Evolutionary conservation across 2,888 invertebrate species (phyloP), one percentile per base, ranked within the genome.

Genomic region (Panopea generosa): DNA sequence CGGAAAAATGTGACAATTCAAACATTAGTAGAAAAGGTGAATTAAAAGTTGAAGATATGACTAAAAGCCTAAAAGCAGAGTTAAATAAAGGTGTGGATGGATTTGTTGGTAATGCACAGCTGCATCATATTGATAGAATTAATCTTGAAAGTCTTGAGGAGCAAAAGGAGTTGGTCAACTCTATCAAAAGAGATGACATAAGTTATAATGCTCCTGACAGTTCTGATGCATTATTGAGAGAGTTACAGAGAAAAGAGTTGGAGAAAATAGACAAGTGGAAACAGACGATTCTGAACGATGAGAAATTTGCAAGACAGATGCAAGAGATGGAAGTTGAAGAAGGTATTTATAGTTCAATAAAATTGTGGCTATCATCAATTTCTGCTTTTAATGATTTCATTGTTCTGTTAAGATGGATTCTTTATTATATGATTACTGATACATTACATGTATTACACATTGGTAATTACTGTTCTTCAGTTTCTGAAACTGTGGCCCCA

Each of bases 251-350:
- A 43, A 67, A 60, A 27, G 76, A 74, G 55, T 50, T 67, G 52
- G 68, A 74, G 18, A 81, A 71, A 52, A 49, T 73, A 24, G 66
- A 57, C 56, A 45, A 49, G 49, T 57, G 62, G 67, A 56, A 24
- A 24, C 63, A 45, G 43, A 49, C 49, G 18, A 50, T 79, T 7
- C 27, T 53, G 29, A 67, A 72, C 22, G 82, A 83, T 72, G 74
- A 72, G 29, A 65, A 53, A 65, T 20, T 79, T 16, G 82, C 82
- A 2, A 61, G 61, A 61, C 68, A 71, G 59, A 18, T 83, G 29
- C 68, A 79, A 40, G 69, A 79, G 3, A 62, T 63, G 43, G 38
- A 61, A n/a, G n/a, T n/a, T 1, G 56, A 61, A 16, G 20, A 14
- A 24, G 53, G 62, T 20, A 61, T 26, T 38, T 29, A 56, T 26